These are phyloP conservation scores for Trichopria drosophilae DNA, from an alignment of 2,888 invertebrate species.

Conservation along the genomic window DNA sequence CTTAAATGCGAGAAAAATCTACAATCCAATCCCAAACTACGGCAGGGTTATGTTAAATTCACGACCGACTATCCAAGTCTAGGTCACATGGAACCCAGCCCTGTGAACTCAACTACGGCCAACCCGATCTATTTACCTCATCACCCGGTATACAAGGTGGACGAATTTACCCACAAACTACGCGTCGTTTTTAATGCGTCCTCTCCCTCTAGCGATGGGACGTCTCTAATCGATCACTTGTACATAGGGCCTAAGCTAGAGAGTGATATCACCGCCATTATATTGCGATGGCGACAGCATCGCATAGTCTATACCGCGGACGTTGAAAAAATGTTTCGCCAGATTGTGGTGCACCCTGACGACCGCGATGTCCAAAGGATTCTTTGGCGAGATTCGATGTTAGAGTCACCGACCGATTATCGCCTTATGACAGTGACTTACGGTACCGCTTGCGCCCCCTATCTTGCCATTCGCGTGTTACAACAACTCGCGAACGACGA, in stretches of 20 bases:
- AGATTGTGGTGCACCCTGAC: conserved; percentile 8
- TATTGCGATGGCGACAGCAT: conserved; percentile 4
- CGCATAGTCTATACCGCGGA: too few species aligned
- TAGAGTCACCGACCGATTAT: conserved; percentile 5
- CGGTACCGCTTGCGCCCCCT: conserved; percentile 9
- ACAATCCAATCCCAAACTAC: too few species aligned
- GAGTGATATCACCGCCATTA: conserved; percentile 2
- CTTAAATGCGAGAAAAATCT: too few species aligned
- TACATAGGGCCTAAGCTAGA: conserved; percentile 14
- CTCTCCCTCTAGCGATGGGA: not conserved
- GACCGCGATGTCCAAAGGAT: conserved; percentile 7
- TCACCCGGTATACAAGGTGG: not conserved
- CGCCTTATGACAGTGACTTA: conserved; percentile 15
- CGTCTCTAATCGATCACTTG: not conserved
- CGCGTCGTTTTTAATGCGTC: not conserved
- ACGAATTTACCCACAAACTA: too few species aligned
- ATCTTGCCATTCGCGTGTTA: conserved; percentile 9
- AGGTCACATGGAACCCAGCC: not conserved
- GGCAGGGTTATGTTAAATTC: not conserved
- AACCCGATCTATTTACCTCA: not conserved
- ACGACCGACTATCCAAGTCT: not conserved
- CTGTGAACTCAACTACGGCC: not conserved
- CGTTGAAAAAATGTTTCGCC: too few species aligned
- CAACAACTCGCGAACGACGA: conserved; percentile 15
- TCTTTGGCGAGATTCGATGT: conserved; percentile 18